phyloP scores from a whole-genome alignment of 2,797 vertebrate species.

The Astyanax mexicanus region DNA sequence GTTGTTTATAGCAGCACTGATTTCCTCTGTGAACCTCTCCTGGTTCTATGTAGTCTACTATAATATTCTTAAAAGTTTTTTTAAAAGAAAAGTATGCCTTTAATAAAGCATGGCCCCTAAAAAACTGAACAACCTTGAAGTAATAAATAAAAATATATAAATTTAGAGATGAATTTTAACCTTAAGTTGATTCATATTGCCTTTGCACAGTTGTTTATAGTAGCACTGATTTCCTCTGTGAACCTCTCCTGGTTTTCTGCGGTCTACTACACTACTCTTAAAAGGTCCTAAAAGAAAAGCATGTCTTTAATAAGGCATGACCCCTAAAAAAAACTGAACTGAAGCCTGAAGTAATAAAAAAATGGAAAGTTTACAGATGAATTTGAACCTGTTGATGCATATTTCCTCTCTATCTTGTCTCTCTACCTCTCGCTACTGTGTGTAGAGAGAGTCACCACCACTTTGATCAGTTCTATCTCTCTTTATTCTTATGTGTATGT shows the following conservation, averaged over 20 bases:
- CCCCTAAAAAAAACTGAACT: neutral
- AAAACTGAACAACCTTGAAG: too few relatives aligned
- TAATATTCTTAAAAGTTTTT: neutral
- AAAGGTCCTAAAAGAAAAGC: neutral
- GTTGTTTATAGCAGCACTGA: neutral
- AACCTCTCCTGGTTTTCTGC: neutral
- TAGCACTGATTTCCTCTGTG: neutral
- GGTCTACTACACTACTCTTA: neutral
- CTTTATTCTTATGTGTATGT: too few relatives aligned
- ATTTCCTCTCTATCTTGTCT: too few relatives aligned
- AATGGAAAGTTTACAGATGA: too few relatives aligned
- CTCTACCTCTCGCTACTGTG: too few relatives aligned
- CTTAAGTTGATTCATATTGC: too few relatives aligned
- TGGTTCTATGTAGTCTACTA: neutral
- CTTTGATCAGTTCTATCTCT: too few relatives aligned
- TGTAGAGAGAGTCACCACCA: too few relatives aligned
- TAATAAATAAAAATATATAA: too few relatives aligned
- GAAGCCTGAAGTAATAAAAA: neutral
- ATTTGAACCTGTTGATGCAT: too few relatives aligned
- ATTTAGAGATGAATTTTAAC: too few relatives aligned
- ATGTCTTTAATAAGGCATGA: neutral
- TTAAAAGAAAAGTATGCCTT: neutral
- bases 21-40: neutral
- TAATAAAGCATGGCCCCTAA: neutral
- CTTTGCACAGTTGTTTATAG: conserved; percentile 5